Base-by-base conservation (phyloP, 1,140 invertebrate genomes). In the Apis cerana region DNA sequence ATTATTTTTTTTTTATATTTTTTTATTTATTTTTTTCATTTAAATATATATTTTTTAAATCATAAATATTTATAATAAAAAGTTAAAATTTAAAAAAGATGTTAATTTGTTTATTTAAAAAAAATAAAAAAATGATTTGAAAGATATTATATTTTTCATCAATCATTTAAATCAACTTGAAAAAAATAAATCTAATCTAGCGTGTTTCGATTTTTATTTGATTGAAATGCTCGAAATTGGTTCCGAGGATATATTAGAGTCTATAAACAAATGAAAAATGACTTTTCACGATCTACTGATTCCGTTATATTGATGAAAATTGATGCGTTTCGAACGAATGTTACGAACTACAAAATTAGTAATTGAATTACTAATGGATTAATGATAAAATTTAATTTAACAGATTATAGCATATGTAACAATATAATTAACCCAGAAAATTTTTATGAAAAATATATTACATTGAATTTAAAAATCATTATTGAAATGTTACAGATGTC, bases 401-500 rank as follows among this genome's bases (percentile, higher is more conserved):
- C 7, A 23, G 12, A 12, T 1, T 62, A 23, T 13, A 21, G 1
- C 19, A 21, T 10, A 2, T 11, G 23, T 43, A 59, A 19, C 23
- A 10, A n/a, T 59, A 8, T 50, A 54, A 11, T 61, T 21, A 72
- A 71, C 33, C 62, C 15, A 17, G 0, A 19, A 43, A 10, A 23
- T 23, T 48, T 59, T 50, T 21, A 17, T 12, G 1, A 17, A 61
- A 48, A 8, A 61, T 23, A 33, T 21, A 7, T 54, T 52, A 15
- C 58, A 50, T 80, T 68, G 68, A 59, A 50, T 69, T 65, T 62
- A 62, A 65, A 23, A 78, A 11, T 64, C 75, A 67, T 84, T 74
- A 61, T 61, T 75, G 15, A 62, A 77, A 74, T 82, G 59, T 96
- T 96, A 72, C 95, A 99, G 99, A 99, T 97, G 98, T 98, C 64